These are phyloP conservation scores for Agrilus cyanescens DNA, from an alignment of 2,888 invertebrate species.

Conservation along the genomic window DNA sequence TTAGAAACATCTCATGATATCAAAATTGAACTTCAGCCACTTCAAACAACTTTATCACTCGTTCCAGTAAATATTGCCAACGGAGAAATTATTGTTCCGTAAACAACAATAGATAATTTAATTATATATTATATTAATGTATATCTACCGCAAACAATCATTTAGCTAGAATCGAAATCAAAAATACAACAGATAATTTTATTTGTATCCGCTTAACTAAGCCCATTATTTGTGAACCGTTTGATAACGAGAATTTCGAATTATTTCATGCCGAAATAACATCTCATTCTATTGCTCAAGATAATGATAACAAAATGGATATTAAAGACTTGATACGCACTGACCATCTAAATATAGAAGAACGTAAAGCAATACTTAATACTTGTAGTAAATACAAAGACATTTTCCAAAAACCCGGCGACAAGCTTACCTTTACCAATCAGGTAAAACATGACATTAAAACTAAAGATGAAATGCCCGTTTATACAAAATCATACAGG, in stretches of 20 bases:
- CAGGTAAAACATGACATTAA: slow-evolving; percentile 15
- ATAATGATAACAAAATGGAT: slow-evolving; percentile 2
- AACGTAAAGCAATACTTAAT: slow-evolving; percentile 7
- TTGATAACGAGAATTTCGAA: not conserved
- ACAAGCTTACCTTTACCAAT: slow-evolving; percentile 11
- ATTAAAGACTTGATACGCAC: slow-evolving; percentile 4
- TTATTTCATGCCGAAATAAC: slow-evolving; percentile 1
- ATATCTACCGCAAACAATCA: too few species aligned
- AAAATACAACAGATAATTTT: too few species aligned
- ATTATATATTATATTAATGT: too few species aligned
- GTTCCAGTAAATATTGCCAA: too few species aligned
- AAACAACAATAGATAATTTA: too few species aligned
- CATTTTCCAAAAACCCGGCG: slow-evolving; percentile 10
- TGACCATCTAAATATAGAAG: slow-evolving; percentile 14
- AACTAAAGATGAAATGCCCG: slow-evolving; percentile 11
- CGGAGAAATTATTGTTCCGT: too few species aligned
- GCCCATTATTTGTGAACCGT: too few species aligned
- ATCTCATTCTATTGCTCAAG: not conserved
- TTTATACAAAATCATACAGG: slow-evolving; percentile 16
- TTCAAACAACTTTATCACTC: too few species aligned
- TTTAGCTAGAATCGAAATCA: too few species aligned
- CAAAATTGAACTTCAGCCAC: too few species aligned
- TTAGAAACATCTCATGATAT: too few species aligned
- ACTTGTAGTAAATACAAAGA: slow-evolving; percentile 9
- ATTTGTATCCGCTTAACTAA: too few species aligned